Base-by-base conservation (phyloP, 2,113 vertebrate species). In the Callocephalon fimbriatum region DNA sequence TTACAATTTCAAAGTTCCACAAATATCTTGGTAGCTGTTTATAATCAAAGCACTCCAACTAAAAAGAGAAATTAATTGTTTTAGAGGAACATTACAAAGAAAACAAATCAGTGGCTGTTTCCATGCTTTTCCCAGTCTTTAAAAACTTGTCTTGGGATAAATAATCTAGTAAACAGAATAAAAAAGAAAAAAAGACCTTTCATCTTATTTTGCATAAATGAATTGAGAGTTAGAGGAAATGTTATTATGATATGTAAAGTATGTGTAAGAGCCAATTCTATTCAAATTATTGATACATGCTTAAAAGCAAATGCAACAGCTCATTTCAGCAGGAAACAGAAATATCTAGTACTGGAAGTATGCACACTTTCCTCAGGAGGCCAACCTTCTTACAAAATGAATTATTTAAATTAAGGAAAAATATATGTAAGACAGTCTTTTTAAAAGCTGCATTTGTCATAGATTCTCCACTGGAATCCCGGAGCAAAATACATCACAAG, bases 321-420 rank as follows among this genome's bases (percentile, higher is more conserved):
- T 89, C 7, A 58, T 91, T 93, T 72, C 59, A 75, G 38, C 20
- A 81, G 47, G 66, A 86, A 78, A 51, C 26, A 93, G 70, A 90
- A 66, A 37, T 51, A n/a, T 27, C 58, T 78, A 51, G 21, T 61
- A 47, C 48, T 93, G 31, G 37, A 78, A 89, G 47, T 56, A 87
- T 20, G 38, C 38, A 61, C 14, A 12, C 7, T 72, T 93, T 85
- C 31, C 51, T 79, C 77, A 44, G 38, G 77, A 78, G 48, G 81
- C 12, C 44, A 72, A 45, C 78, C n/a, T 81, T 74, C 38, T 68
- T 82, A 31, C 1, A 4, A 32, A 72, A 59, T 17, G 2, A 81
- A 91, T 68, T 87, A 85, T 72, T 85, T 82, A 72, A 80, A 63
- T 88, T 71, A 78, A 86, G 26, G 37, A 38, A 81, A 91, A 93